Evolutionary conservation across 1,140 invertebrate species (phyloP).

Genomic region (Ectropis grisescens): DNA sequence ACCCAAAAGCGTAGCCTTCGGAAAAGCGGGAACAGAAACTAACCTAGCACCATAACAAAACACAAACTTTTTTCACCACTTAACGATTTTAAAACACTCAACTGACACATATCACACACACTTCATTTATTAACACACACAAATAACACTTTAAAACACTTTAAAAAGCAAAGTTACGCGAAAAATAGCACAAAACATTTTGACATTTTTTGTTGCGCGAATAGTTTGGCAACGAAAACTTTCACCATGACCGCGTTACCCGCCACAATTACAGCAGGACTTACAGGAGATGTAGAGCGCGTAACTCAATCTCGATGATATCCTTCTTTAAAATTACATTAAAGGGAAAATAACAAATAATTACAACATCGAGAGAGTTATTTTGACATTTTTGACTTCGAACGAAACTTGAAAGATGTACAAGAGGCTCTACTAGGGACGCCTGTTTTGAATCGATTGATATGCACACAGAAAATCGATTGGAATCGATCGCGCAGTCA

Average conservation of each 20-base stretch:
- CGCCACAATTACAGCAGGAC: too few relatives aligned
- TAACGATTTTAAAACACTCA: neutral
- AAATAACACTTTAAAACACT: slow-evolving; percentile 1
- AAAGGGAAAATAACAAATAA: slow-evolving; percentile 45
- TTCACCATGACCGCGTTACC: slow-evolving; percentile 15
- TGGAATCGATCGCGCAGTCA: too few relatives aligned
- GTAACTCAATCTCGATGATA: slow-evolving; percentile 44
- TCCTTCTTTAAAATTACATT: slow-evolving; percentile 10
- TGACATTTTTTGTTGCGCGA: slow-evolving; percentile 44
- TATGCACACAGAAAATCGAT: too few relatives aligned
- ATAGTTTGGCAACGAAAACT: too few relatives aligned
- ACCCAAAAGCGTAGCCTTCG: slow-evolving; percentile 20
- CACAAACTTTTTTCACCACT: slow-evolving; percentile 16
- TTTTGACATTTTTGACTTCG: slow-evolving; percentile 63
- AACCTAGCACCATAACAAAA: slow-evolving; percentile 47
- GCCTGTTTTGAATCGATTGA: too few relatives aligned
- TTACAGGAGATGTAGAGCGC: slow-evolving; percentile 10
- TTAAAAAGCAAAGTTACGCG: slow-evolving; percentile 7
- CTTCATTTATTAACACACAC: slow-evolving; percentile 8
- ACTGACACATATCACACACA: slow-evolving; percentile 4
- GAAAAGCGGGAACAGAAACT: slow-evolving; percentile 63
- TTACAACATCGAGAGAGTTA: slow-evolving; percentile 60
- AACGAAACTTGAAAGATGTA: too few relatives aligned
- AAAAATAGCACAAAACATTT: slow-evolving; percentile 54
- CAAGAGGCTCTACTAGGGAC: too few relatives aligned